Percentiles rank a stretch among this genome's conserved stretches.
Evolutionary conservation across 2,888 invertebrate species (phyloP).

Genomic region (Acronicta leporina): DNA sequence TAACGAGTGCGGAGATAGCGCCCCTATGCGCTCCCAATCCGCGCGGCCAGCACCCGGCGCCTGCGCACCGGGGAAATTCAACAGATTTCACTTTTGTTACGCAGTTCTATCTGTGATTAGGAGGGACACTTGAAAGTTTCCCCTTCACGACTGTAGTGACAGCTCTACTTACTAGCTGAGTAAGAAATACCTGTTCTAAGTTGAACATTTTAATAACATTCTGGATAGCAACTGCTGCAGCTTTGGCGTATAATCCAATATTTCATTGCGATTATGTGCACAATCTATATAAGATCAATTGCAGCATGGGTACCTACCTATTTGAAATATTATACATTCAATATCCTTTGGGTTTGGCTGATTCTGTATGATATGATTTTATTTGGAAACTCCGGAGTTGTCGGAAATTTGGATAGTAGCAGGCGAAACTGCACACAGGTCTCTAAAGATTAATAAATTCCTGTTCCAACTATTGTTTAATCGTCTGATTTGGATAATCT

Average conservation of each 20-base stretch:
- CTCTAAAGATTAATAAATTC: not conserved
- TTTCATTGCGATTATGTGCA: too few species aligned
- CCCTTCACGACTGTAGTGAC: slow-evolving; percentile 27
- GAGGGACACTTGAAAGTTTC: slow-evolving; percentile 45
- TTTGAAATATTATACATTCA: too few species aligned
- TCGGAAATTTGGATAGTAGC: too few species aligned
- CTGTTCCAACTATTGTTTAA: not conserved
- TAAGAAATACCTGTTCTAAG: slow-evolving; percentile 32
- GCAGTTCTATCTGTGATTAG: slow-evolving; percentile 55
- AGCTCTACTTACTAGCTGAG: slow-evolving; percentile 24
- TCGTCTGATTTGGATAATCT: not conserved
- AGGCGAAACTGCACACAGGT: too few species aligned
- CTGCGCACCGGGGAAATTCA: slow-evolving; percentile 63
- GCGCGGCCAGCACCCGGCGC: slow-evolving; percentile 45
- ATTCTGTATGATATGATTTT: too few species aligned
- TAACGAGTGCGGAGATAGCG: slow-evolving; percentile 72
- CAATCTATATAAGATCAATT: too few species aligned
- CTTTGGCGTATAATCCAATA: not conserved
- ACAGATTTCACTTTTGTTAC: slow-evolving; percentile 81
- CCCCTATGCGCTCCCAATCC: slow-evolving; percentile 71
- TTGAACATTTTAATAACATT: slow-evolving; percentile 18
- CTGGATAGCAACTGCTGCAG: slow-evolving; percentile 2
- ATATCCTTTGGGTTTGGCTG: too few species aligned
- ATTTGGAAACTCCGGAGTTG: too few species aligned
- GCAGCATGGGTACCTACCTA: too few species aligned